Base-by-base conservation (phyloP, 2,113 vertebrate genomes). In the Tylochromis polylepis region DNA sequence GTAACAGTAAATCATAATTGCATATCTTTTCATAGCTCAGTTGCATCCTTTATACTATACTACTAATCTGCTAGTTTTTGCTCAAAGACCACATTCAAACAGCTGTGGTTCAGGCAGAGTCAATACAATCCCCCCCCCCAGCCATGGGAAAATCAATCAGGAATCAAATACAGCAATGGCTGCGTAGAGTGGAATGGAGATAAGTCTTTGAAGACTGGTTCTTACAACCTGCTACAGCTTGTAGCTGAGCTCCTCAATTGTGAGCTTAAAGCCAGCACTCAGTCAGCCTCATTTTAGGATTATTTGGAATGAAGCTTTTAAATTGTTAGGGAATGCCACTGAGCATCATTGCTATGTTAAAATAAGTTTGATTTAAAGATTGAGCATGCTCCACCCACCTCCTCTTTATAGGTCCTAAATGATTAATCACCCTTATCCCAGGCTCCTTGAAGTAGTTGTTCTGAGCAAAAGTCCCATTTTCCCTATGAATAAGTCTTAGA, bases 81-180 rank as follows among this genome's bases (percentile, higher is more conserved):
- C 7, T 38, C n/a, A 77, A 51, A 72, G 79, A 29, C 22, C 3
- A 29, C 55, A 12, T 9, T 77, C 46, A 77, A 53, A 77, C 27
- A 77, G 70, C 14, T 59, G 16, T 34, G 10, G 27, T 79, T 55
- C 3, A 5, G 29, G 5, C 49, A 36, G 14, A n/a, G 18, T 22
- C 2, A 3, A 53, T 3, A 29, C 14, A 77, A 77, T 77, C 46
- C 1, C 46, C 70, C 36, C 11, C 62, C 6, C 29, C 34, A 70
- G 22, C 27, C 58, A 51, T 53, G 65, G 31, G 20, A 22, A 91
- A 88, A 86, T 89, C 82, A 56, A 56, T 87, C 6, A 3, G 29
- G 31, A 59, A 67, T 86, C 0, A 12, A 89, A 87, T 79, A 38
- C 78, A 93, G 92, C 82, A 89, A 82, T 80, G 65, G 56, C 59